Conservation (phyloP, 2,888 invertebrate species). For the Hofmannophila pseudospretella region DNA sequence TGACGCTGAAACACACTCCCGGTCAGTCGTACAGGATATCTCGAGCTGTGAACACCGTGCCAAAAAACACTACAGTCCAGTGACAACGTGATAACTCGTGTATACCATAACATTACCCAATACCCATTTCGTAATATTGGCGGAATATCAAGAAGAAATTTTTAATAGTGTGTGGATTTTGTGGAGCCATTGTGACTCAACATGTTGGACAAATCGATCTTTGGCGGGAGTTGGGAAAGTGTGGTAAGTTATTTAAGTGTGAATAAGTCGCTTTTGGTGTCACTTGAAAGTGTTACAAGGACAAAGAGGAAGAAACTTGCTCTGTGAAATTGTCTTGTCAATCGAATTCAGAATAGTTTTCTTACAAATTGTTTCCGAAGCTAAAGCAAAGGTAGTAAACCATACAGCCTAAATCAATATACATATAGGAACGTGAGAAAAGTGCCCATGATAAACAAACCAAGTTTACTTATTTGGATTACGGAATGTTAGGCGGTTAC, state of each 20-base stretch:
- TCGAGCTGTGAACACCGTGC: conserved; percentile 55
- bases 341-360: no score
- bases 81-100: conserved; percentile 58
- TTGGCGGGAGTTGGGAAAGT: conserved; percentile 73
- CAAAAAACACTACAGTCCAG: conserved; percentile 44
- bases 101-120: conserved; percentile 27
- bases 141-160: conserved; percentile 22
- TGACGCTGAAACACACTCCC: conserved; percentile 49
- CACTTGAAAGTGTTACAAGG: no score
- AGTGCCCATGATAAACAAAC: conserved; percentile 15
- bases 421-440: conserved; percentile 14
- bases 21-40: conserved; percentile 70
- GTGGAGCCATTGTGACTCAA: conserved; percentile 31
- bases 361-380: no score
- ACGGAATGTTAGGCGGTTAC: conserved; percentile 47
- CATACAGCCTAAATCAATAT: no score
- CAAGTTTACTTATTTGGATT: conserved; percentile 29
- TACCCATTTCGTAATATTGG: conserved; percentile 31
- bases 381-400: no score
- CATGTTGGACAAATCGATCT: conserved; percentile 67
- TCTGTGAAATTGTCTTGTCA: no score
- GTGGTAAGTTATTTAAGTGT: conserved; percentile 60
- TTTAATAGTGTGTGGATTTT: conserved; percentile 31
- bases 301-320: no score
- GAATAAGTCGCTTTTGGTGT: no score